Base-by-base conservation (phyloP, 2,113 vertebrate species). In the Myotis lucifugus region DNA sequence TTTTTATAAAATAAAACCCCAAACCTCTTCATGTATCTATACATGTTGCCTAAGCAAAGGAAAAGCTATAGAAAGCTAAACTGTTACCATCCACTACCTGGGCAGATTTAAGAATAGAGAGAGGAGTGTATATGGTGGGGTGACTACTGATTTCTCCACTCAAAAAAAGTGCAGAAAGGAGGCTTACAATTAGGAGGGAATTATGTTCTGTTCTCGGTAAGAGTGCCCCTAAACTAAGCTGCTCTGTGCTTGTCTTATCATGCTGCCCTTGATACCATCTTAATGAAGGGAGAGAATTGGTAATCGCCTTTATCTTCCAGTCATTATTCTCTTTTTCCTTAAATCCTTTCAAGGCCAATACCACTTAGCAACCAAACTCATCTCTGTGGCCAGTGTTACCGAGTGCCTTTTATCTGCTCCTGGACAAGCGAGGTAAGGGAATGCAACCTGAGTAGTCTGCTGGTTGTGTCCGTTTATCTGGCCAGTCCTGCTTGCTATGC, bases 341-440 rank as follows among this genome's bases (percentile, higher is more conserved):
- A 89, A 84, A 40, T 21, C 54, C 81, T 70, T 92, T 92, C 3
- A n/a, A 96, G 70, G 91, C 76, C 88, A 74, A 59, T 18, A 69
- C 23, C 64, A 87, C 91, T 92, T 86, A 95, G 56, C 91, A 78
- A 87, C 77, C 76, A 92, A 97, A 90, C 81, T 86, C 64, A 90
- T 90, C 54, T 90, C 85, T 69, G 29, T 40, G 86, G 72, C 76
- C 91, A 83, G 0, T 46, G 69, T 83, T 77, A 61, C 70, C 19
- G 67, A 91, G 66, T 21, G 79, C 17, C 64, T 61, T 85, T 27
- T 78, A 67, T 93, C 91, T 81, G 85, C 81, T 87, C 74, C 48
- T 19, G 14, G 79, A 78, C 46, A 40, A 59, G 67, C 18, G 6
- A 3, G 8, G 32, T 29, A 40, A 15, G 37, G 69, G 52, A 66